These are phyloP conservation scores for Proterorhinus semilunaris DNA, from an alignment of 2,113 vertebrate species.

Conservation along the genomic window DNA sequence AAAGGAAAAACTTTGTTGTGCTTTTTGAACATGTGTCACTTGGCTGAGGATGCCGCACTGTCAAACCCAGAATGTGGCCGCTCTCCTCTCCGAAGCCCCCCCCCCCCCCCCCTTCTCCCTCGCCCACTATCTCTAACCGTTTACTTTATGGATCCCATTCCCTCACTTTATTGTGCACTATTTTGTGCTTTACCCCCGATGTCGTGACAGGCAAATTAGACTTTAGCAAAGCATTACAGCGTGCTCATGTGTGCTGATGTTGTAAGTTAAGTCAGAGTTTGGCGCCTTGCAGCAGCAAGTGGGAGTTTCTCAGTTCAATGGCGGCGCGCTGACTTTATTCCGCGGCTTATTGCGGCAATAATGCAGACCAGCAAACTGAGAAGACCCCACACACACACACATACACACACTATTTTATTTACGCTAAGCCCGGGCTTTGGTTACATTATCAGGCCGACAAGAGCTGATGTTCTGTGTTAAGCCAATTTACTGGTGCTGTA, in stretches of 20 bases:
- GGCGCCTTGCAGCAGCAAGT: constrained; percentile 37
- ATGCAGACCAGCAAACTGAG: constrained; percentile 53
- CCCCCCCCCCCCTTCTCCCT: constrained; percentile 2
- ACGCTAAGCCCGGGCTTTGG: constrained; percentile 40
- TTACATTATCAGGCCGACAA: constrained; percentile 50
- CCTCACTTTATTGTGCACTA: constrained; percentile 51
- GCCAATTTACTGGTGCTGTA: constrained; percentile 54
- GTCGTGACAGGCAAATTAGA: constrained; percentile 54
- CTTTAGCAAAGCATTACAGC: constrained; percentile 43
- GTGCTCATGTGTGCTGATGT: constrained; percentile 4
- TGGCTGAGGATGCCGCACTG: constrained; percentile 50
- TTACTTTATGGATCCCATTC: constrained; percentile 53
- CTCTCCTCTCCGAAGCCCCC: constrained; percentile 12
- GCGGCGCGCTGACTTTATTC: constrained; percentile 59
- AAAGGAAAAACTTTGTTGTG: constrained; percentile 20
- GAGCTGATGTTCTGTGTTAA: constrained; percentile 45
- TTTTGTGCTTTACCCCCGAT: constrained; percentile 36
- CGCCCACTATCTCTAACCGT: constrained; percentile 22
- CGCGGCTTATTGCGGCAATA: constrained; percentile 58
- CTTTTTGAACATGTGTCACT: constrained; percentile 69
- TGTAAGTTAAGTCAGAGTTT: constrained; percentile 39
- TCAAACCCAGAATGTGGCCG: constrained; percentile 43
- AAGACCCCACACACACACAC: constrained; percentile 21
- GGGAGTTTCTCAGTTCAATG: constrained; percentile 41
- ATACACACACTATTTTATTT: constrained; percentile 41